Conservation (phyloP, 2,888 invertebrate genomes). For the Tryphoninae sp. region DNA sequence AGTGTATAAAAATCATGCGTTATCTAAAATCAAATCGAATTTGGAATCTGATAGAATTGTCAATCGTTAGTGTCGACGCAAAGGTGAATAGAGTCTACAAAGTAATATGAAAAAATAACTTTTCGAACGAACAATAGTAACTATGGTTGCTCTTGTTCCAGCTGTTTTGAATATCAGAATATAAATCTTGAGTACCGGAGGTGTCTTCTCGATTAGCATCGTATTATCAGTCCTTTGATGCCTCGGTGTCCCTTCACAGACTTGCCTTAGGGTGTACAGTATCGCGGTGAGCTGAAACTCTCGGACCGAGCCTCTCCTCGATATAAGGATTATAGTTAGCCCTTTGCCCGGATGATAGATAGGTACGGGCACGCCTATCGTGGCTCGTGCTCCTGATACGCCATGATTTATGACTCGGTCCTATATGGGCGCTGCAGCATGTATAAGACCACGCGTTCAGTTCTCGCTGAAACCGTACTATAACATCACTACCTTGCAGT, state of each 20-base stretch:
- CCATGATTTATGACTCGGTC: slow-evolving; percentile 61
- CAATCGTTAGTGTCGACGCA: too few species aligned
- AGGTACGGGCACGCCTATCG: slow-evolving; percentile 63
- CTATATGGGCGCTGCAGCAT: neutral
- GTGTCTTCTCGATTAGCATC: slow-evolving; percentile 36
- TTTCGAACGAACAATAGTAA: too few species aligned
- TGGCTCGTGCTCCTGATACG: slow-evolving; percentile 63
- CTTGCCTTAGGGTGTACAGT: slow-evolving; percentile 10
- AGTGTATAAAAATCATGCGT: too few species aligned
- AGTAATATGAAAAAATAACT: too few species aligned
- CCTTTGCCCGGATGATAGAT: slow-evolving; percentile 62
- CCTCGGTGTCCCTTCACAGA: slow-evolving; percentile 24
- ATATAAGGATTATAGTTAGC: slow-evolving; percentile 58
- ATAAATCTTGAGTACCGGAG: slow-evolving; percentile 3
- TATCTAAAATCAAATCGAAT: too few species aligned
- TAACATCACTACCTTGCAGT: slow-evolving; percentile 3
- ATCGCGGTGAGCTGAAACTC: slow-evolving; percentile 39
- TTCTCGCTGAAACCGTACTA: slow-evolving; percentile 4
- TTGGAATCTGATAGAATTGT: too few species aligned
- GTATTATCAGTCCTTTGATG: slow-evolving; percentile 26
- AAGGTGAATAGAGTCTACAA: too few species aligned
- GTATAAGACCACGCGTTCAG: slow-evolving; percentile 25
- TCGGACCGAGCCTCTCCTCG: slow-evolving; percentile 31
- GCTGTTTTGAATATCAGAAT: slow-evolving; percentile 1
- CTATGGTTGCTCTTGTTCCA: neutral